Conservation (phyloP, 2,888 invertebrate genomes). For the Cephus sareptanus region DNA sequence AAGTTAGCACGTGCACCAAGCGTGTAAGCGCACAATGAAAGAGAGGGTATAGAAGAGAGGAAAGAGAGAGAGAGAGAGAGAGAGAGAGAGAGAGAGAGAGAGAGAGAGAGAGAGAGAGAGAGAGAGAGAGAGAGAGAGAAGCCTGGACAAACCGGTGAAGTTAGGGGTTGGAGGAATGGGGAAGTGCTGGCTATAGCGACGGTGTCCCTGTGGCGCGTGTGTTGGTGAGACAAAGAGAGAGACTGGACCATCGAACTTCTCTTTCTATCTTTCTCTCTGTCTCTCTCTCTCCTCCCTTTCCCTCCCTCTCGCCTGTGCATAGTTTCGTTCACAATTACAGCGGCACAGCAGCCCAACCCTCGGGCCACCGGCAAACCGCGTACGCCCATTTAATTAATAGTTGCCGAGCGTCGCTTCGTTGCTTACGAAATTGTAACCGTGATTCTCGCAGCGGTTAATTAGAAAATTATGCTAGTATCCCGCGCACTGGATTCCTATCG, state of each 20-base stretch:
- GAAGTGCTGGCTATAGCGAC: not conserved
- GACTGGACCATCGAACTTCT: constrained; percentile 17
- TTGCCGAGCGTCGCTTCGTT: constrained; percentile 37
- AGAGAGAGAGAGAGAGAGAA: constrained; percentile 15
- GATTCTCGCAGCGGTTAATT: constrained; percentile 35
- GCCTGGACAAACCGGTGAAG: constrained; percentile 17
- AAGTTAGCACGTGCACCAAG: constrained; percentile 26
- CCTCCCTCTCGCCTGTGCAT: constrained; percentile 5
- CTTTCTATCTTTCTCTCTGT: constrained; percentile 7
- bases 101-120: constrained; percentile 17
- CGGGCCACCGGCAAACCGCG: constrained; percentile 32
- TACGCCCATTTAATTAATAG: constrained; percentile 53
- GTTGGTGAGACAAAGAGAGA: constrained; percentile 9
- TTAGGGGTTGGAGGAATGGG: constrained; percentile 14
- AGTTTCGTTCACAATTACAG: constrained; percentile 5
- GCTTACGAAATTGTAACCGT: constrained; percentile 48
- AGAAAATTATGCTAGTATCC: not conserved
- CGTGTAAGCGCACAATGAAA: constrained; percentile 18
- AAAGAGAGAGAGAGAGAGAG: constrained; percentile 15
- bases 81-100: constrained; percentile 21
- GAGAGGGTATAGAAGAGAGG: constrained; percentile 18
- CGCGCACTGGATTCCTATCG: not conserved
- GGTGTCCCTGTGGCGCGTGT: not conserved
- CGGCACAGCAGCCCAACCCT: not conserved
- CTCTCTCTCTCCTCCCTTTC: not conserved